A percentile compares a stretch with the other conserved stretches of the same genome.
Conservation (phyloP, 2,797 vertebrate species). For the Typhlichthys eigenmanni region DNA sequence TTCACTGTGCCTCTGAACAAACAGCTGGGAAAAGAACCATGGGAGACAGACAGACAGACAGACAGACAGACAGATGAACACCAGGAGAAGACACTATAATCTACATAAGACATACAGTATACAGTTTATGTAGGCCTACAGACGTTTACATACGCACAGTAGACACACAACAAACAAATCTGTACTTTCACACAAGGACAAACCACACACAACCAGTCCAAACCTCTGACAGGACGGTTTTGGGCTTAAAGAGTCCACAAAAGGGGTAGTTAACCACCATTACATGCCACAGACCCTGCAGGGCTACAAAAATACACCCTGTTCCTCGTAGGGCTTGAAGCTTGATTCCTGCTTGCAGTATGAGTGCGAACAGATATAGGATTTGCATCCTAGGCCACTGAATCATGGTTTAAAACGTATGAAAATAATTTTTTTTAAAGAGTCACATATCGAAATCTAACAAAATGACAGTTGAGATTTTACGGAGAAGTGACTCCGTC, state of each 20-base stretch:
- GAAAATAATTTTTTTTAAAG: neutral
- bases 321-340: too few species aligned
- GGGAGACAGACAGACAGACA: constrained; percentile 32
- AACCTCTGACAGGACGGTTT: too few species aligned
- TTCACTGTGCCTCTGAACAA: constrained; percentile 88
- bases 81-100: too few species aligned
- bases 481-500: neutral
- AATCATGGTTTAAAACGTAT: neutral
- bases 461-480: neutral
- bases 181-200: too few species aligned
- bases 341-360: neutral
- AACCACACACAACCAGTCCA: too few species aligned
- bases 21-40: constrained; percentile 76
- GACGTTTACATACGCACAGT: too few species aligned
- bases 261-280: constrained; percentile 13
- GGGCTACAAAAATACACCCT: constrained; percentile 17
- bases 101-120: too few species aligned
- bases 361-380: neutral
- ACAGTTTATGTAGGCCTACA: too few species aligned
- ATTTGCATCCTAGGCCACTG: neutral
- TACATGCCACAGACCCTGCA: constrained; percentile 48
- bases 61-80: too few species aligned
- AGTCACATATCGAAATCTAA: neutral
- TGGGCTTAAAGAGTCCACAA: neutral
- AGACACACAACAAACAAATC: too few species aligned